Evolutionary conservation across 1,140 invertebrate species (phyloP).

Genomic region (Aphis gossypii): DNA sequence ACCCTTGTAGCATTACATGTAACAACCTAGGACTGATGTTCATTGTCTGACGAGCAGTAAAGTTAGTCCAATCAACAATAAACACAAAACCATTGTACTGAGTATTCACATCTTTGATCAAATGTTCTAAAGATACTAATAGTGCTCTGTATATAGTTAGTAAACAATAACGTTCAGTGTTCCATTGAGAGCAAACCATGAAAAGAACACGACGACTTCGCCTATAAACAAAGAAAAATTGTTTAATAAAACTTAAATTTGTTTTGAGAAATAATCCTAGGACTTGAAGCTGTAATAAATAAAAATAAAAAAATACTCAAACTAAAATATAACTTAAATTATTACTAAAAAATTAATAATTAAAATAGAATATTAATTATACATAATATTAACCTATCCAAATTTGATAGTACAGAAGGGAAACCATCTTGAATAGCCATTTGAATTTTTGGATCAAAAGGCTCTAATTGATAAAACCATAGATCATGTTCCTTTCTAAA

Average conservation of each 20-base stretch:
- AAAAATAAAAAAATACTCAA: too few species aligned
- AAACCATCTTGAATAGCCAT: constrained; percentile 80
- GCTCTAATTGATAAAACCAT: constrained; percentile 74
- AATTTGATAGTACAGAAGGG: constrained; percentile 78
- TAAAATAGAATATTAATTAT: not conserved
- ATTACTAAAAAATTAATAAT: not conserved
- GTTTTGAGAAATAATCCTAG: too few species aligned
- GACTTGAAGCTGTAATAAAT: too few species aligned
- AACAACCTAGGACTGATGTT: constrained; percentile 75
- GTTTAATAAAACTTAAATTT: not conserved
- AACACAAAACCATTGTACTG: constrained; percentile 85
- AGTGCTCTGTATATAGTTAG: constrained; percentile 77
- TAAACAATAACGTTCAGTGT: constrained; percentile 74
- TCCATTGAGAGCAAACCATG: constrained; percentile 83
- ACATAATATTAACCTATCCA: constrained; percentile 69
- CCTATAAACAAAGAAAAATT: constrained; percentile 61
- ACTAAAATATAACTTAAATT: not conserved
- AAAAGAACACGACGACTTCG: constrained; percentile 81
- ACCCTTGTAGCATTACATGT: constrained; percentile 73
- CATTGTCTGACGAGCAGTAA: constrained; percentile 77
- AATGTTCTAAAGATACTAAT: constrained; percentile 78
- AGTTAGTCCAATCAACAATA: constrained; percentile 88
- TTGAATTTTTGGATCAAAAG: constrained; percentile 75
- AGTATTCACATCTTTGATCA: constrained; percentile 78
- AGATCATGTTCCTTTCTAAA: constrained; percentile 77